Evolutionary conservation across 2,888 invertebrate species (phyloP).

Genomic region (Ochropacha duplaris): DNA sequence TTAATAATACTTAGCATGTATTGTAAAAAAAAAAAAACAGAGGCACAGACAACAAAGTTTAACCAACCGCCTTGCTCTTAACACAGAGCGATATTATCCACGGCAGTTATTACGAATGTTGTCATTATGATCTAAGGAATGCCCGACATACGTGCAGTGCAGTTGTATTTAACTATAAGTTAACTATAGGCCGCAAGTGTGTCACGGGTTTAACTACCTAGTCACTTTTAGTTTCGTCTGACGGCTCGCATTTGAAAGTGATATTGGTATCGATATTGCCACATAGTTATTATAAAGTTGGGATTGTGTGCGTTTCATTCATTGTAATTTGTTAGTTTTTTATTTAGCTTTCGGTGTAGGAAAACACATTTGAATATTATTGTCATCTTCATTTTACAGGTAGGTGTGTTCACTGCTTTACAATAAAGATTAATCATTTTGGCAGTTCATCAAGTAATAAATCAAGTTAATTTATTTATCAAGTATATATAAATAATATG

Average conservation of each 20-base stretch:
- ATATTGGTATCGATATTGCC: conserved; percentile 9
- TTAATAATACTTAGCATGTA: no score
- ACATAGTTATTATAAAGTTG: conserved; percentile 24
- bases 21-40: no score
- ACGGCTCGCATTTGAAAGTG: conserved; percentile 19
- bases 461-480: no score
- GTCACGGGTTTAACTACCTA: conserved; percentile 53
- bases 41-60: no score
- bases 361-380: no score
- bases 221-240: conserved; percentile 64
- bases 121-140: conserved; percentile 64
- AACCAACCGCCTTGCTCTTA: conserved; percentile 45
- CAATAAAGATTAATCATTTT: no score
- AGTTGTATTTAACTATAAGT: conserved; percentile 42
- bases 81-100: conserved; percentile 43
- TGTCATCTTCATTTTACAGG: no score
- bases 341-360: no score
- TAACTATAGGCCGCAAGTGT: conserved; percentile 44
- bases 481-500: no score
- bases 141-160: conserved; percentile 61
- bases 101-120: conserved; percentile 69
- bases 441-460: no score
- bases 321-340: no score
- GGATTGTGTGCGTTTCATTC: conserved; percentile 7
- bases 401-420: no score